phyloP scores from a whole-genome alignment of 1,140 invertebrate genomes.

The Bombus affinis region DNA sequence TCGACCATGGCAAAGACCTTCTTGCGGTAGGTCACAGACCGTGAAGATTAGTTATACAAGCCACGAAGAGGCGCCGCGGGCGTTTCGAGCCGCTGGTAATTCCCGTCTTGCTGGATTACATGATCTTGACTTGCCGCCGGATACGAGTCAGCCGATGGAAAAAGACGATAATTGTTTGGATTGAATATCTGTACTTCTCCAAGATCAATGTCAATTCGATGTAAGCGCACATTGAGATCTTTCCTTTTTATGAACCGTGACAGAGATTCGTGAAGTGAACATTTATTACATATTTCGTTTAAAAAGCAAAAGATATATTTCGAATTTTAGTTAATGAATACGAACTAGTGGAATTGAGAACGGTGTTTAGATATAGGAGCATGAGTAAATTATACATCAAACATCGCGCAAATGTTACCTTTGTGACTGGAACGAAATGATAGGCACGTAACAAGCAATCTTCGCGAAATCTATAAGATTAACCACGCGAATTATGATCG shows the following conservation, averaged over 20 bases:
- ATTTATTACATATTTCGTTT: too few species aligned
- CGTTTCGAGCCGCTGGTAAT: constrained; percentile 50
- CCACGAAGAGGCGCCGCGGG: constrained; percentile 50
- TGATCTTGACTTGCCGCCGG: constrained; percentile 14
- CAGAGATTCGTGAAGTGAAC: too few species aligned
- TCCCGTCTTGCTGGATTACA: constrained; percentile 33
- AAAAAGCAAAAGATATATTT: too few species aligned
- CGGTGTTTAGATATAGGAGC: too few species aligned
- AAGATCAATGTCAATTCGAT: constrained; percentile 32
- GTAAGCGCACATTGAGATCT: too few species aligned
- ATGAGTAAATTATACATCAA: too few species aligned
- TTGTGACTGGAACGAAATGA: not conserved
- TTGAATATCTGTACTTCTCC: not conserved
- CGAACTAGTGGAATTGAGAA: too few species aligned
- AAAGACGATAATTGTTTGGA: not conserved
- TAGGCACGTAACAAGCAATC: not conserved
- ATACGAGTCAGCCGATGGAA: constrained; percentile 6
- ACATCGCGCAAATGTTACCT: too few species aligned
- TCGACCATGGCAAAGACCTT: constrained; percentile 75
- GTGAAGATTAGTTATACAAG: constrained; percentile 53
- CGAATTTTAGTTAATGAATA: too few species aligned
- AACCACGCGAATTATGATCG: too few species aligned
- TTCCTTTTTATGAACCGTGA: too few species aligned
- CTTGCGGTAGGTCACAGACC: constrained; percentile 66
- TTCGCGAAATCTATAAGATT: not conserved